Conservation (phyloP, 2,113 vertebrate species). For the Neodon shergylaensis region DNA sequence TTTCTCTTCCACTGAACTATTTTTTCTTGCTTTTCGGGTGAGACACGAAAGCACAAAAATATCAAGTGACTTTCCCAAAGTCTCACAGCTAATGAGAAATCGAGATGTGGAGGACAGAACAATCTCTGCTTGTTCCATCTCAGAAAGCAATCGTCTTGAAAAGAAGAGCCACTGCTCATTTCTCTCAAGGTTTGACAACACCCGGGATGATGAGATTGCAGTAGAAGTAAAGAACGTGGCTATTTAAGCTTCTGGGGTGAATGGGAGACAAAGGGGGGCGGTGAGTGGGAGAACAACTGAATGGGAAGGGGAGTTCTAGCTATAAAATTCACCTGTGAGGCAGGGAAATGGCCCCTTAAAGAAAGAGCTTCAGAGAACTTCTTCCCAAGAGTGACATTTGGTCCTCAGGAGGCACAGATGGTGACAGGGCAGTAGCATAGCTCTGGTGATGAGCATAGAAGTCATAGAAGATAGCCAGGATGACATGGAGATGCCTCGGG, state of each 20-base stretch:
- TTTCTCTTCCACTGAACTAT: neutral
- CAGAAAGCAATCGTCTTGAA: neutral
- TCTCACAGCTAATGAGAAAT: neutral
- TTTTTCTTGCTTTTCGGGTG: neutral
- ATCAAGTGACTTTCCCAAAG: neutral
- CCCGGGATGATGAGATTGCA: neutral
- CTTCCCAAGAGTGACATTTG: conserved; percentile 17
- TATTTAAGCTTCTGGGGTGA: neutral
- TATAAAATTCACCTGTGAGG: neutral
- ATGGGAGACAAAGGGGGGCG: neutral
- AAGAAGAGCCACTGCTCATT: neutral
- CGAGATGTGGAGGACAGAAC: neutral
- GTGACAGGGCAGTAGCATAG: neutral
- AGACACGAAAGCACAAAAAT: neutral
- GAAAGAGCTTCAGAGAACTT: neutral
- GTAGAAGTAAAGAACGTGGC: neutral
- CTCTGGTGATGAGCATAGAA: neutral
- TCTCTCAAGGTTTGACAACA: neutral
- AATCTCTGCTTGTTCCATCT: neutral
- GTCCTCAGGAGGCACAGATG: neutral
- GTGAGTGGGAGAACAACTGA: neutral
- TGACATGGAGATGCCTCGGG: neutral
- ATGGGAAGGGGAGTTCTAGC: neutral
- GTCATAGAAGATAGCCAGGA: neutral
- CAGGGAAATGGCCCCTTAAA: neutral